These are phyloP conservation scores for Esox lucius DNA, from an alignment of 2,797 vertebrate species.

Conservation along the genomic window DNA sequence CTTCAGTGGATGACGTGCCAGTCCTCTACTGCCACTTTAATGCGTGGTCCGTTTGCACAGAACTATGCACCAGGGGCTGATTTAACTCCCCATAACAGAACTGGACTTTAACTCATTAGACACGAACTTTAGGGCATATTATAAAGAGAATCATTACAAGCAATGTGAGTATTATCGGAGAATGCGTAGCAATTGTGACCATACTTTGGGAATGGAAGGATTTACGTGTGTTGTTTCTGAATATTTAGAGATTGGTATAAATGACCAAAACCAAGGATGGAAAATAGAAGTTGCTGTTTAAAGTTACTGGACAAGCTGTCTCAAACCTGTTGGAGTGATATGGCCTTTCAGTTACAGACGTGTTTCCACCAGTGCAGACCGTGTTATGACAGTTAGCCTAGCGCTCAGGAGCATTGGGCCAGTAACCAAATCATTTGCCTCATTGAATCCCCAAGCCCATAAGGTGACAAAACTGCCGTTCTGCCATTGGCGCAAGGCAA, in stretches of 20 bases:
- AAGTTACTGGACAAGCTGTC: slow-evolving; percentile 45
- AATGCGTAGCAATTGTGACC: slow-evolving; percentile 29
- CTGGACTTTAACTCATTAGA: neutral
- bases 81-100: neutral
- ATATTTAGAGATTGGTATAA: slow-evolving; percentile 24
- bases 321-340: slow-evolving; percentile 65
- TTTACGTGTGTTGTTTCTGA: slow-evolving; percentile 13
- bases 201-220: slow-evolving; percentile 25
- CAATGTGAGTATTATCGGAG: slow-evolving; percentile 39
- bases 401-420: neutral
- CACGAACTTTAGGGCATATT: neutral
- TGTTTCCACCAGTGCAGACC: slow-evolving; percentile 48
- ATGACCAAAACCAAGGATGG: slow-evolving; percentile 20
- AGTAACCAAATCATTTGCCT: no score
- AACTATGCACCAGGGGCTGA: slow-evolving; percentile 1
- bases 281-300: slow-evolving; percentile 43
- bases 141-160: slow-evolving; percentile 7
- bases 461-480: no score
- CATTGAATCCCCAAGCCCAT: no score
- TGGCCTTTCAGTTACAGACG: slow-evolving; percentile 43
- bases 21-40: slow-evolving; percentile 55
- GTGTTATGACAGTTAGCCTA: neutral
- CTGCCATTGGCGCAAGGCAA: no score
- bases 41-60: slow-evolving; percentile 34
- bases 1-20: slow-evolving; percentile 44